Base-by-base conservation (phyloP, 2,888 invertebrate species). In the Apeira syringaria region DNA sequence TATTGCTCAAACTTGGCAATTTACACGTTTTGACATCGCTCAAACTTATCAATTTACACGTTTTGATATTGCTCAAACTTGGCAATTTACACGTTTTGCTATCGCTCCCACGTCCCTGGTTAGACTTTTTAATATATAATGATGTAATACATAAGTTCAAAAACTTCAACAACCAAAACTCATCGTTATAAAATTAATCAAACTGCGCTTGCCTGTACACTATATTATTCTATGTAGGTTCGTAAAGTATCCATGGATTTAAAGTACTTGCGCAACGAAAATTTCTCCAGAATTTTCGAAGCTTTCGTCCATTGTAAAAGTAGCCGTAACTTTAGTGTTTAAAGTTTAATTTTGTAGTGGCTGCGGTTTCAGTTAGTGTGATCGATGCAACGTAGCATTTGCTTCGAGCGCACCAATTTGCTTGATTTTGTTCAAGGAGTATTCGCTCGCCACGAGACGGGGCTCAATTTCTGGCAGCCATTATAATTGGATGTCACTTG, bases 351-450 rank as follows among this genome's bases (percentile, higher is more conserved):
- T 61, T 71, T 10, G 29, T 35, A 32, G 42, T 36, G 8, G 8
- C 2, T 17, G 15, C 38, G 22, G 49, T 58, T 51, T 46, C 41
- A 50, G 58, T 40, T 30, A 44, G 38, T 55, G 27, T 64, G 69
- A 73, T 76, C 73, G 68, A 76, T 77, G 77, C 78, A 75, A 65
- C 68, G 68, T 64, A 73, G 74, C 76, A 72, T 69, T 73, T 58
- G 68, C 65, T 63, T 67, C 65, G 66, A 75, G 74, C 59, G 61
- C 64, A 66, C 79, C 80, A 81, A 82, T 81, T 81, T 80, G 74
- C 68, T 68, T 72, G 74, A 77, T 78, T 81, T 77, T 76, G 73
- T 79, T 74, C 71, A 64, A 66, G 68, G 49, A 58, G 41, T 43
- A 26, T 33, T 42, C 35, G 30, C 34, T 29, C 7, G 17, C 12